These are phyloP conservation scores for Umimayanthus kanabou DNA, from an alignment of 92 coral and sea anemone species.

Conservation along the genomic window DNA sequence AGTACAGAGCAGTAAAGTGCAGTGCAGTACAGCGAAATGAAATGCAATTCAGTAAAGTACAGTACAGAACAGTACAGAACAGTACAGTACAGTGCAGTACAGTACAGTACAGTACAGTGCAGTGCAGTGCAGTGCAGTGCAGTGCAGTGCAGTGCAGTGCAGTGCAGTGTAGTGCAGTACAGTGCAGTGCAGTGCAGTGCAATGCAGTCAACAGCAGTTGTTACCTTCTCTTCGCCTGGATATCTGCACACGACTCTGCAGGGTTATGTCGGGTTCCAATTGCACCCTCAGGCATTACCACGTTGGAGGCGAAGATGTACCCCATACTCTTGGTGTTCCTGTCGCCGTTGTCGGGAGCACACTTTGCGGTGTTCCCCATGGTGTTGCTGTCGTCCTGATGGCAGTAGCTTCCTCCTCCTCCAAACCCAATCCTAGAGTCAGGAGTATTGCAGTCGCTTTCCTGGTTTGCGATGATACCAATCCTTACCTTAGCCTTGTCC, in stretches of 20 bases:
- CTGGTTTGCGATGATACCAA: conserved; percentile 24
- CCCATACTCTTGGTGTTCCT: conserved; percentile 41
- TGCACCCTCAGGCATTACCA: not conserved
- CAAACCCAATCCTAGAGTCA: conserved; percentile 44
- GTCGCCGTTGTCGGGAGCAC: conserved; percentile 22
- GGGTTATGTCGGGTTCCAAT: conserved; percentile 41
- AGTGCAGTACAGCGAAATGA: too few relatives aligned
- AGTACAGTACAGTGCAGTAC: too few relatives aligned
- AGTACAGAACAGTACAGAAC: too few relatives aligned
- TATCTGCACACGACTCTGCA: conserved; percentile 45
- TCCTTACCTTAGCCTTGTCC: not conserved
- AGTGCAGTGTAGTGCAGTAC: too few relatives aligned
- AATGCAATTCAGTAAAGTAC: too few relatives aligned
- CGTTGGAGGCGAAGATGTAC: conserved; percentile 27
- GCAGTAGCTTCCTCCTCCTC: conserved; percentile 10
- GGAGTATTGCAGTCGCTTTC: conserved; percentile 15
- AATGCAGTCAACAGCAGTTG: too few relatives aligned
- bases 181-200: too few relatives aligned
- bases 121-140: too few relatives aligned
- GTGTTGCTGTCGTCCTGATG: conserved; percentile 29
- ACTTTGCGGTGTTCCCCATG: conserved; percentile 31
- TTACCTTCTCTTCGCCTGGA: conserved; percentile 29
- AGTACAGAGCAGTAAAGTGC: too few relatives aligned
- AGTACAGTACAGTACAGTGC: too few relatives aligned
- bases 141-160: too few relatives aligned